Evolutionary conservation across 2,113 vertebrate species (phyloP), one percentile per base, ranked within the genome.

Genomic region (Smithornis capensis): DNA sequence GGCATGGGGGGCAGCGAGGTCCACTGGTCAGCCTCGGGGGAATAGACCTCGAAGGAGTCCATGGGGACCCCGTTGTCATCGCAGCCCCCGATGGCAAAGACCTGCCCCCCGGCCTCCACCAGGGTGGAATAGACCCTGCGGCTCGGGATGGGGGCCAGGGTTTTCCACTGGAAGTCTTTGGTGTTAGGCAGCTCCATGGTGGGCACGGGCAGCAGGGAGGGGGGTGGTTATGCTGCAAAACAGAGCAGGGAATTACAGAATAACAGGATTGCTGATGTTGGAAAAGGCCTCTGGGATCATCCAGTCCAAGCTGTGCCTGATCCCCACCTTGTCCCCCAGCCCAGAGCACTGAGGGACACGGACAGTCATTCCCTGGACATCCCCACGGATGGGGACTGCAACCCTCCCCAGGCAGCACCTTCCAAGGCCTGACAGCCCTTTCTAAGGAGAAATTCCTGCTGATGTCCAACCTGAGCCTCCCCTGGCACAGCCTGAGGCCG

Each of bases 141-240:
- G 64, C 98, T 98, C 9, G 98, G 98, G 47, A 99, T 98, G 0
- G 98, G 98, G 4, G 99, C 98, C 78, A 99, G 98, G 56, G 97
- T 98, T 93, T 99, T 99, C 99, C 99, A 99, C 75, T 98, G 99
- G 96, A 99, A 99, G 85, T 98, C 99, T 8, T 99, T 98, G 97
- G 98, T 96, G 38, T 92, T 98, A 24, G 99, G 98, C 42, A 98
- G 95, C 16, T 98, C 98, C 99, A 99, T 99, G 86, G 95, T 10
- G 67, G 84, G 4, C 8, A 6, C 60, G 2, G 38, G 27, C 35
- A 22, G 83, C 93, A 81, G 2, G 87, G 33, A 50, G 4, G 10
- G 37, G 53, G 79, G 27, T 56, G 67, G 27, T 25, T 47, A 27
- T 1, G 12, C 91, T 97, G 92, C 31, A 22, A 42, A 28, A 62